A percentile compares a stretch with the other conserved stretches of the same genome.
These are phyloP conservation scores for Hylaea fasciaria DNA, from an alignment of 2,888 invertebrate genomes.

Conservation along the genomic window DNA sequence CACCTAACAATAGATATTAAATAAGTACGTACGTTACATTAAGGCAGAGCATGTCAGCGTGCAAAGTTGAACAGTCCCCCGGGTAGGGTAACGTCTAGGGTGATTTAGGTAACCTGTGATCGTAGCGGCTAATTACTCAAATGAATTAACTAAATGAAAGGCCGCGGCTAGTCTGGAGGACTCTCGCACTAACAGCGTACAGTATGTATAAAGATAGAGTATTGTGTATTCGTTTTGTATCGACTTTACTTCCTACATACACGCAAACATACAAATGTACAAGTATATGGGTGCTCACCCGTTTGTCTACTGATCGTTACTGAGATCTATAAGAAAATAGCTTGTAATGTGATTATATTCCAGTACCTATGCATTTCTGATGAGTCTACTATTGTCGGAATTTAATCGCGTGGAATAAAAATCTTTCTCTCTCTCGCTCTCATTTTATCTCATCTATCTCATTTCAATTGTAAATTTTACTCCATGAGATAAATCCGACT, in stretches of 20 bases:
- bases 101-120: slow-evolving; percentile 6
- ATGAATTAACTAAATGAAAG: slow-evolving; percentile 26
- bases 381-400: no score
- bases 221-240: no score
- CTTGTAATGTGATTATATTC: no score
- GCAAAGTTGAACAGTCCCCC: slow-evolving; percentile 3
- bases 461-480: no score
- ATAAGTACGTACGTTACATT: not conserved
- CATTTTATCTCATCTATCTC: no score
- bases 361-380: not conserved
- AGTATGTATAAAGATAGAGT: no score
- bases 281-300: not conserved
- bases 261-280: no score
- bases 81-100: not conserved
- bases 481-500: no score
- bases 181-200: not conserved
- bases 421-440: no score
- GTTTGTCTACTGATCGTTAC: not conserved
- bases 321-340: not conserved
- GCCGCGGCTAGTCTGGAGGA: not conserved
- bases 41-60: not conserved
- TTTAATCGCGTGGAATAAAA: no score
- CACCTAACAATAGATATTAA: no score
- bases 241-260: no score
- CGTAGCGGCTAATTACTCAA: slow-evolving; percentile 20